These are phyloP conservation scores for Trypoxylon attenuatum DNA, from an alignment of 2,888 invertebrate genomes.

Conservation along the genomic window DNA sequence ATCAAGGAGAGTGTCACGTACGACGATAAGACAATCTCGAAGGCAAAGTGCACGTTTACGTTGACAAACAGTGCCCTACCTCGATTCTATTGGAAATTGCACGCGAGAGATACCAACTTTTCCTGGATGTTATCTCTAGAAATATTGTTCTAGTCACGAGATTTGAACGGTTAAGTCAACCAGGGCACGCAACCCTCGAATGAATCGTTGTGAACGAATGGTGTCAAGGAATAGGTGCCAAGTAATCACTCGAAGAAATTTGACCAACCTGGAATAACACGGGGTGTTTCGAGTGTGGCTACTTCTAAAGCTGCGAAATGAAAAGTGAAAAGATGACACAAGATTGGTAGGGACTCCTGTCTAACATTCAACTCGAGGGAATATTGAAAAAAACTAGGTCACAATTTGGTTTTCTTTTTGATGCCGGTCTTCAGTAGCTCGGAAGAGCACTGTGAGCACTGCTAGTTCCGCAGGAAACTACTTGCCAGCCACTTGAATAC, in stretches of 20 bases:
- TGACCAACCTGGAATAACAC: too few relatives aligned
- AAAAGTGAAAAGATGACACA: too few relatives aligned
- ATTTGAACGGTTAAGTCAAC: not conserved
- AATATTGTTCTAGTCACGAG: conserved; percentile 36
- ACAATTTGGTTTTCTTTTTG: not conserved
- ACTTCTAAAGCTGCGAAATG: too few relatives aligned
- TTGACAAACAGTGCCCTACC: not conserved
- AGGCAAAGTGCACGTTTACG: conserved; percentile 9
- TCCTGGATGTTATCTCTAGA: conserved; percentile 20
- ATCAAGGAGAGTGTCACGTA: not conserved
- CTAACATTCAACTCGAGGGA: not conserved
- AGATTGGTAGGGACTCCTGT: too few relatives aligned
- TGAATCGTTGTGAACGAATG: too few relatives aligned
- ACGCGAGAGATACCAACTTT: not conserved
- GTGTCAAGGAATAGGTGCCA: not conserved
- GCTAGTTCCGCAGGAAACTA: too few relatives aligned
- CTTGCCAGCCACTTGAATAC: not conserved
- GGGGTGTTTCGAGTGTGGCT: too few relatives aligned
- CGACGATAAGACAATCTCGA: conserved; percentile 9
- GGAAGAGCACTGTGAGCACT: too few relatives aligned
- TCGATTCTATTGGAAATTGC: not conserved
- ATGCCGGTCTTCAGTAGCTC: not conserved
- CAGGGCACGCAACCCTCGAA: too few relatives aligned
- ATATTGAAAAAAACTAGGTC: not conserved
- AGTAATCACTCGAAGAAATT: too few relatives aligned